A percentile compares a stretch with the other conserved stretches of the same genome.
These are phyloP conservation scores for Drosophila neotestacea DNA, from an alignment of 2,888 invertebrate genomes.

Conservation along the genomic window DNA sequence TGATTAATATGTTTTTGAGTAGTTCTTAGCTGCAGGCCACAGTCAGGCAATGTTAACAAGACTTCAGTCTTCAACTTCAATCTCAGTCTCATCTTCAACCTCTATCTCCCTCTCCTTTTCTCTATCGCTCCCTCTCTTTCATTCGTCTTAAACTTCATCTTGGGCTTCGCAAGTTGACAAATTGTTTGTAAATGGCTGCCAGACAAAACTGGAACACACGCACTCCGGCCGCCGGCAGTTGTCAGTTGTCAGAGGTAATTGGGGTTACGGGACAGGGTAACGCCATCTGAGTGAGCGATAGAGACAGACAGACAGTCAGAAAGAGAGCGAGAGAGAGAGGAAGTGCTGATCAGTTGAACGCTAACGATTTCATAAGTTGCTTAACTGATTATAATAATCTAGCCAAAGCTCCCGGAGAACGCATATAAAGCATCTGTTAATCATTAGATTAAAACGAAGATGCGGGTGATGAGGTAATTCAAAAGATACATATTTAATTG, in stretches of 20 bases:
- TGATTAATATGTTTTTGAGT: slow-evolving; percentile 82
- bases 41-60: slow-evolving; percentile 48
- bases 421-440: slow-evolving; percentile 7
- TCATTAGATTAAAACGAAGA: slow-evolving; percentile 21
- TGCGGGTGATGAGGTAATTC: slow-evolving; percentile 5
- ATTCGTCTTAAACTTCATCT: slow-evolving; percentile 4
- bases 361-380: slow-evolving; percentile 32
- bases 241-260: slow-evolving; percentile 20
- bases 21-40: slow-evolving; percentile 68
- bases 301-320: not conserved
- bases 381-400: slow-evolving; percentile 39
- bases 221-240: slow-evolving; percentile 45
- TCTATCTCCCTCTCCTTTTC: not conserved
- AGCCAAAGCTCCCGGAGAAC: slow-evolving; percentile 41
- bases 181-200: slow-evolving; percentile 74
- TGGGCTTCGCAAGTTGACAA: slow-evolving; percentile 60
- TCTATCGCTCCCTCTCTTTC: not conserved
- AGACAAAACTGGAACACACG: slow-evolving; percentile 80
- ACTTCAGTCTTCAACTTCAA: slow-evolving; percentile 3
- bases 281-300: slow-evolving; percentile 2
- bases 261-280: slow-evolving; percentile 11
- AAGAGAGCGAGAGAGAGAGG: not conserved
- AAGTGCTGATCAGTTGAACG: slow-evolving; percentile 27
- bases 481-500: too few relatives aligned
- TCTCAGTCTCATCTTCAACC: not conserved